Evolutionary conservation across 2,113 vertebrate species (phyloP).

Genomic region (Panthera tigris): DNA sequence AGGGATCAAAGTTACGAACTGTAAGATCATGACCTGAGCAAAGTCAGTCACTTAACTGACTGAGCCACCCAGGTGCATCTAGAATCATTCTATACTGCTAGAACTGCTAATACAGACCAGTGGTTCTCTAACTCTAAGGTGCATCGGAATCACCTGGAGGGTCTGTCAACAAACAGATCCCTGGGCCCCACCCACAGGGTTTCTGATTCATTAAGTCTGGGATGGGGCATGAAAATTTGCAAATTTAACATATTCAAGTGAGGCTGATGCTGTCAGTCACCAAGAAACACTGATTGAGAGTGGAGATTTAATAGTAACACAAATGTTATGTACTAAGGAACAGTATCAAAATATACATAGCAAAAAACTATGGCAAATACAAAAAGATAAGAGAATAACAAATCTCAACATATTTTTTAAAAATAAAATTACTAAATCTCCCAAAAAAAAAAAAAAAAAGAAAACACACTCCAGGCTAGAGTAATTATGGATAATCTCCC

Average conservation of each 20-base stretch:
- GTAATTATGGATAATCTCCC: not conserved
- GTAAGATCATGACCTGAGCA: no score
- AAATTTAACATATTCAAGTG: not conserved
- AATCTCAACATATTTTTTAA: not conserved
- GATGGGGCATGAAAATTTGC: not conserved
- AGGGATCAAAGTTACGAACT: no score
- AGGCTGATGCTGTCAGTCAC: not conserved
- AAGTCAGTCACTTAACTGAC: no score
- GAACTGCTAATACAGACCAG: not conserved
- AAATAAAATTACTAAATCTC: not conserved
- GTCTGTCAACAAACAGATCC: not conserved
- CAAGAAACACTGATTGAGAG: not conserved
- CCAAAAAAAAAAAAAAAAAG: not conserved
- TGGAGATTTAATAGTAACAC: not conserved
- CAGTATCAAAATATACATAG: not conserved
- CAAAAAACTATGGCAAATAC: not conserved
- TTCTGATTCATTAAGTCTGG: not conserved
- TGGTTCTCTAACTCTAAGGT: not conserved
- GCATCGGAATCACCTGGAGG: not conserved
- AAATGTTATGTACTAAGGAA: not conserved
- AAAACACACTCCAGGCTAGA: not conserved
- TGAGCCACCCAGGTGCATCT: not conserved
- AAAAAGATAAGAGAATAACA: not conserved
- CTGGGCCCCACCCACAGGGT: no score
- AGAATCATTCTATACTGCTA: not conserved